Percentiles rank a stretch among this genome's conserved stretches.
Evolutionary conservation across 2,888 invertebrate genomes (phyloP).

Genomic region (Altica lythri): DNA sequence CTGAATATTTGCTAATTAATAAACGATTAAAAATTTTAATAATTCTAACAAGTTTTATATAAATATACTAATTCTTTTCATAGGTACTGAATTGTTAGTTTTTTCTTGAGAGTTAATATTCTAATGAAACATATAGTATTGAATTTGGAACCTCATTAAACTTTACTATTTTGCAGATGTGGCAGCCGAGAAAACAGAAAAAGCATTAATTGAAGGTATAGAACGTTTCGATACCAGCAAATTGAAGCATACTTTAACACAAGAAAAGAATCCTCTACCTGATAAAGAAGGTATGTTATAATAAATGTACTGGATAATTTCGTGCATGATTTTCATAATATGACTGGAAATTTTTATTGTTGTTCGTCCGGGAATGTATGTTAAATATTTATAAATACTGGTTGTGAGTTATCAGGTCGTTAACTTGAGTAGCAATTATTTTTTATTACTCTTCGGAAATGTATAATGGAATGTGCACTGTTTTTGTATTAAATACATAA

Average conservation of each 20-base stretch:
- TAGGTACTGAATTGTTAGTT: too few relatives aligned
- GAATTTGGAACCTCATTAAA: too few relatives aligned
- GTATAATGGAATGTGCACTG: slow-evolving; percentile 19
- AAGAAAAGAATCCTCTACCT: slow-evolving; percentile 91
- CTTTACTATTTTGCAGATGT: slow-evolving; percentile 69
- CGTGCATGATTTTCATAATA: background rate
- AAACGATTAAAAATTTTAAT: too few relatives aligned
- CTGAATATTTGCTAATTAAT: too few relatives aligned
- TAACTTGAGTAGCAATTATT: slow-evolving; percentile 25
- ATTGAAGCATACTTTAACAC: slow-evolving; percentile 88
- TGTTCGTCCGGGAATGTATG: slow-evolving; percentile 10
- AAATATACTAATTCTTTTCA: too few relatives aligned
- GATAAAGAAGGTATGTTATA: slow-evolving; percentile 85
- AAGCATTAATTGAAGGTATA: slow-evolving; percentile 83
- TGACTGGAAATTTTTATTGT: background rate
- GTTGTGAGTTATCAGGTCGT: slow-evolving; percentile 23
- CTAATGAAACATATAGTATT: too few relatives aligned
- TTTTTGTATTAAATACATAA: slow-evolving; percentile 6
- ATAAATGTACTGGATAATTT: too few relatives aligned
- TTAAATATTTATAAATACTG: slow-evolving; percentile 25
- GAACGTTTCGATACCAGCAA: slow-evolving; percentile 82
- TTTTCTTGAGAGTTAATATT: too few relatives aligned
- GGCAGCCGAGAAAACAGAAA: slow-evolving; percentile 82
- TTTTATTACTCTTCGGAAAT: slow-evolving; percentile 14
- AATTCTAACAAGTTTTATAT: too few relatives aligned